phyloP scores from a whole-genome alignment of 2,113 vertebrate genomes.

The Cairina moschata region DNA sequence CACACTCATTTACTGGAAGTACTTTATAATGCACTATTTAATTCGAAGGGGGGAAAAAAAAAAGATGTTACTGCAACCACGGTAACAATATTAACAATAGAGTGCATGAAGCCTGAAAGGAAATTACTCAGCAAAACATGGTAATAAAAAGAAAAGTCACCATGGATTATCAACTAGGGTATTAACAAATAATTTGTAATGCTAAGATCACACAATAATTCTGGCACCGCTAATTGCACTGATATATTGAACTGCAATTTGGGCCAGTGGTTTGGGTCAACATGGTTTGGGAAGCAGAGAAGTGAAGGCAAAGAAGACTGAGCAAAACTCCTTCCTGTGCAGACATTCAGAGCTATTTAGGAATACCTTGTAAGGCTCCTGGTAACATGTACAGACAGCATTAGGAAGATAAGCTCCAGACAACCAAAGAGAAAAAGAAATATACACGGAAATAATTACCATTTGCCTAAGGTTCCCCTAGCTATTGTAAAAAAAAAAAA shows the following conservation, averaged over 20 bases:
- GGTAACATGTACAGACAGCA: not conserved
- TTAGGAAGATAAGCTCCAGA: not conserved
- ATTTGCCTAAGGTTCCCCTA: not conserved
- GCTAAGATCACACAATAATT: not conserved
- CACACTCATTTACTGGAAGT: constrained; percentile 19
- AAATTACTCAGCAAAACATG: constrained; percentile 39
- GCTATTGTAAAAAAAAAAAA: not conserved
- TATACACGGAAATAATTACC: not conserved
- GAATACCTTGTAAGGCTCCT: not conserved
- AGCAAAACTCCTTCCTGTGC: not conserved
- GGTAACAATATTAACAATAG: constrained; percentile 25
- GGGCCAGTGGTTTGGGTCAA: not conserved
- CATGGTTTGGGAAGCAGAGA: not conserved
- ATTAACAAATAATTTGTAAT: constrained; percentile 30
- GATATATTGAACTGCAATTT: not conserved
- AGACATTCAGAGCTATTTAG: not conserved
- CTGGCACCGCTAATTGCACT: constrained; percentile 11
- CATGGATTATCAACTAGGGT: not conserved
- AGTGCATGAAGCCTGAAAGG: constrained; percentile 22
- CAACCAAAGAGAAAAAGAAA: not conserved
- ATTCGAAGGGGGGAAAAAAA: not conserved
- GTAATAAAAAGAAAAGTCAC: constrained; percentile 37
- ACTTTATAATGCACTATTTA: constrained; percentile 28
- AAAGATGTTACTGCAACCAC: not conserved
- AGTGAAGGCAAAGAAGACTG: not conserved